Conservation (phyloP, 2,113 vertebrate species). For the Periophthalmus modestus region DNA sequence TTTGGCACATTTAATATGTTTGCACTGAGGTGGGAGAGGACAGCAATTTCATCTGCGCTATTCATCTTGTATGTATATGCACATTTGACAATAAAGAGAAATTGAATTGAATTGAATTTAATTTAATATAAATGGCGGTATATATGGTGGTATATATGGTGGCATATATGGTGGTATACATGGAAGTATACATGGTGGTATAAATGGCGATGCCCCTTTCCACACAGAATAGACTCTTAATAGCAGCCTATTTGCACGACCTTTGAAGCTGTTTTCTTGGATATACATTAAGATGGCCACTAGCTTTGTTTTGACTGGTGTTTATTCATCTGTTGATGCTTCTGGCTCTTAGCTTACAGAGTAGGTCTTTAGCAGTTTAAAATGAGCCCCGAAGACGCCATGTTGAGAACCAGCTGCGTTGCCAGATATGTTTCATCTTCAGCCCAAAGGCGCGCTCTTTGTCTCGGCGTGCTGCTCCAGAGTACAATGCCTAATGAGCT, state of each 20-base stretch:
- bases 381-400: slow-evolving; percentile 6
- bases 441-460: slow-evolving; percentile 45
- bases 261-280: slow-evolving; percentile 29
- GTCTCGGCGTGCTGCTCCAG: slow-evolving; percentile 21
- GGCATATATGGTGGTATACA: too few relatives aligned
- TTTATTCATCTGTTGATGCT: slow-evolving; percentile 58
- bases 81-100: too few relatives aligned
- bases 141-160: slow-evolving; percentile 1
- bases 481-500: slow-evolving; percentile 35
- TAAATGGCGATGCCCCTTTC: slow-evolving; percentile 34
- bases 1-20: too few relatives aligned
- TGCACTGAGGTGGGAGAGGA: too few relatives aligned
- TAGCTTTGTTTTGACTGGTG: slow-evolving; percentile 50
- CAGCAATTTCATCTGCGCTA: too few relatives aligned
- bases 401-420: slow-evolving; percentile 25
- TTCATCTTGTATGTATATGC: too few relatives aligned
- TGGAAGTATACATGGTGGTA: background rate
- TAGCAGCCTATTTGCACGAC: slow-evolving; percentile 29
- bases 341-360: slow-evolving; percentile 38
- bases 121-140: too few relatives aligned
- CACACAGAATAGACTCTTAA: slow-evolving; percentile 27
- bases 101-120: too few relatives aligned
- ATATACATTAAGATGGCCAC: slow-evolving; percentile 34
- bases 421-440: slow-evolving; percentile 45
- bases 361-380: slow-evolving; percentile 23